Evolutionary conservation across 2,797 vertebrate species (phyloP).

Genomic region (Brachyalestes nurse): DNA sequence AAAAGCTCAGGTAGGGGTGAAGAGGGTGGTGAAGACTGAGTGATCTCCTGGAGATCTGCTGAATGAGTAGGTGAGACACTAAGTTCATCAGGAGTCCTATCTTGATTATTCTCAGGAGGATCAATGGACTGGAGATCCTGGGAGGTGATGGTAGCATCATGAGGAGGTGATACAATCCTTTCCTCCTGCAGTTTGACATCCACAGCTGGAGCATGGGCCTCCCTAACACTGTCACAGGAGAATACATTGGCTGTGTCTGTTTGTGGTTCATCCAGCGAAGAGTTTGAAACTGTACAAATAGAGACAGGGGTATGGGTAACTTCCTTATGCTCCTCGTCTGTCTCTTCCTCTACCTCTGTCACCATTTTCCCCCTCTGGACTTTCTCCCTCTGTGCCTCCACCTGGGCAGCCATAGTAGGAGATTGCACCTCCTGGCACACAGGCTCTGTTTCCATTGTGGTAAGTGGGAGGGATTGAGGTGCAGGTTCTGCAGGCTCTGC

Average conservation of each 20-base stretch:
- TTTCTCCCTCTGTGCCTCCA: slow-evolving; percentile 40
- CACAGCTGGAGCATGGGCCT: slow-evolving; percentile 31
- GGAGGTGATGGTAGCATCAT: slow-evolving; percentile 29
- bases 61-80: slow-evolving; percentile 31
- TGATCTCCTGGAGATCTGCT: slow-evolving; percentile 37
- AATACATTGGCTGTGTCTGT: neutral
- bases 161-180: slow-evolving; percentile 32
- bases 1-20: slow-evolving; percentile 30
- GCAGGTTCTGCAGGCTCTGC: slow-evolving; percentile 78
- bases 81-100: slow-evolving; percentile 40
- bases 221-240: slow-evolving; percentile 24
- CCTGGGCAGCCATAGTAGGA: slow-evolving; percentile 52
- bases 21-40: slow-evolving; percentile 34
- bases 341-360: slow-evolving; percentile 26
- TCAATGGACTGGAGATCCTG: slow-evolving; percentile 59
- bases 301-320: slow-evolving; percentile 3
- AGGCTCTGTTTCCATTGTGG: slow-evolving; percentile 63
- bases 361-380: slow-evolving; percentile 57
- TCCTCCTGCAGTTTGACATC: slow-evolving; percentile 53
- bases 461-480: slow-evolving; percentile 76
- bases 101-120: slow-evolving; percentile 58
- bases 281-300: slow-evolving; percentile 11
- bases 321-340: slow-evolving; percentile 16
- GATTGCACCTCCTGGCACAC: slow-evolving; percentile 54
- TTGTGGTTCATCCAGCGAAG: neutral